Percentiles rank a stretch among this genome's conserved stretches.
phyloP scores from a whole-genome alignment of 2,113 vertebrate genomes.

The Cyprinodon variegatus region DNA sequence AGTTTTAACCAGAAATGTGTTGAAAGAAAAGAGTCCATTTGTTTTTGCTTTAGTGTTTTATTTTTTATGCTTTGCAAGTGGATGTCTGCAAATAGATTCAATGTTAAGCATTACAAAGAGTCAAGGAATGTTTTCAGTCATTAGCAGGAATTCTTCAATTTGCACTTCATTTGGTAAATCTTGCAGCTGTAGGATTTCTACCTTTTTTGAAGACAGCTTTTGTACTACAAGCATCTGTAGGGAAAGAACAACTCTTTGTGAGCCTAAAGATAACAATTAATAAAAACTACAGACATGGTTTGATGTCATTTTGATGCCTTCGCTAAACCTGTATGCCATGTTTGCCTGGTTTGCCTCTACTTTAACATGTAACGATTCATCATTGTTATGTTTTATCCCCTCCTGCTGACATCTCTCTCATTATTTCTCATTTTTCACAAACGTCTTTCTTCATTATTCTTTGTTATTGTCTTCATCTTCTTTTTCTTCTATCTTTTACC shows the following conservation, averaged over 20 bases:
- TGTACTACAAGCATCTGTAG: background rate
- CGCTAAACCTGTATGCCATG: background rate
- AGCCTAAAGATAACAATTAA: background rate
- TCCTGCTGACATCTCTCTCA: background rate
- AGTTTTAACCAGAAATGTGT: slow-evolving; percentile 15
- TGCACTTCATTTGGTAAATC: background rate
- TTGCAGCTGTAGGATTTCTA: background rate
- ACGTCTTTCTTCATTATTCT: background rate
- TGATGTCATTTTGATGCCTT: background rate
- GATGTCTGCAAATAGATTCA: background rate
- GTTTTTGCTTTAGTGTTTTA: background rate
- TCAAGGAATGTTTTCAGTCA: background rate
- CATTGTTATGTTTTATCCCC: background rate
- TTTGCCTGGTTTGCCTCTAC: background rate
- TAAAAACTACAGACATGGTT: background rate
- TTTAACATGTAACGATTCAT: background rate
- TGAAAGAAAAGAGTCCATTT: background rate
- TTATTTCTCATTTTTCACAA: background rate
- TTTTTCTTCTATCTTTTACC: slow-evolving; percentile 3
- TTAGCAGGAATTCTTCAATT: background rate
- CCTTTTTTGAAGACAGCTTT: background rate
- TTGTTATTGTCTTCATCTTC: background rate
- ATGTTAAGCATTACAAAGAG: background rate
- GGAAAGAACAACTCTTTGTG: background rate
- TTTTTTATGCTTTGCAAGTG: background rate